Base-by-base conservation (phyloP, 2,113 vertebrate genomes). In the Sebastes fasciatus region DNA sequence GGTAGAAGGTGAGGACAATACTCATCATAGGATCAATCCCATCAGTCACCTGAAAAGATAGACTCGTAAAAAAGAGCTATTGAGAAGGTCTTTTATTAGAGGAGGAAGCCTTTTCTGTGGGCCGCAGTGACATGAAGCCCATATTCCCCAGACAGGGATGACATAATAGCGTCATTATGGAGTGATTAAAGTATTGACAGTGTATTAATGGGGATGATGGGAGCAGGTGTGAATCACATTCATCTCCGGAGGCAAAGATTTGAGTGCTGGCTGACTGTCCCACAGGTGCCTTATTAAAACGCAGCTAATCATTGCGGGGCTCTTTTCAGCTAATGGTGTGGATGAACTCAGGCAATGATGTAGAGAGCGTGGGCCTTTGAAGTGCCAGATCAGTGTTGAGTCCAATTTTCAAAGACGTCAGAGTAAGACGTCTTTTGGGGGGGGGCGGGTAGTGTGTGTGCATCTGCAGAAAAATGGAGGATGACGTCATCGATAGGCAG, bases 261-360 rank as follows among this genome's bases (percentile, higher is more conserved):
- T 77, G 79, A 88, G 71, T 73, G 80, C 34, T 11, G 57, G 66
- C 82, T 84, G 67, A 70, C 73, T 73, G 84, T 85, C 89, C 88
- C 83, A 85, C 92, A 91, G 91, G 92, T 92, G 88, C 84, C 88
- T 92, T 77, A 93, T 95, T 94, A 95, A 93, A 92, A 88, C 84
- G 62, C 88, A 40, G 58, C 26, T 61, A 92, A 93, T 94, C 71
- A 86, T 62, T 5, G 68, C 83, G 1, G 66, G 72, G 79, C 74
- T 86, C 57, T 82, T 74, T 86, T 85, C 81, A 79, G 89, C 85
- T 89, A 86, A 80, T 90, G 77, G 73, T 45, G 75, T 54, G 82
- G 73, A 85, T 88, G 79, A 89, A 87, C 66, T 68, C 49, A 68
- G 81, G 75, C 87, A 75, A 60, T 79, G 64, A 88, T 86, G 75